Conservation (phyloP, 92 coral and sea anemone genomes). For the Siderastrea radians region DNA sequence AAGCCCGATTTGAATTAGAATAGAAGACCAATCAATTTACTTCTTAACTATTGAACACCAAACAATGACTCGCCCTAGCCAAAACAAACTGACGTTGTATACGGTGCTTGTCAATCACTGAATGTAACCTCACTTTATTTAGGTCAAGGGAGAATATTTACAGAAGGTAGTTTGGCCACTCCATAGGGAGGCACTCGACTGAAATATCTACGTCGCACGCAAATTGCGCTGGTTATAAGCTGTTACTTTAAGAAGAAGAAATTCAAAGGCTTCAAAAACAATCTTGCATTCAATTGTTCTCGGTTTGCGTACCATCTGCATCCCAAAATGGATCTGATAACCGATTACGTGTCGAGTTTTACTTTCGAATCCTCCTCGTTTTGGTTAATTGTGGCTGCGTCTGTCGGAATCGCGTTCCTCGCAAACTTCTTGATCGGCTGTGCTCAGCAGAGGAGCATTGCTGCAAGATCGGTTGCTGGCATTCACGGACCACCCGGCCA, state of each 20-base stretch:
- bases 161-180: not conserved
- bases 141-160: not conserved
- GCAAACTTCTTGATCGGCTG: not conserved
- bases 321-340: not conserved
- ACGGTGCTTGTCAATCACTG: not conserved
- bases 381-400: not conserved
- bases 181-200: not conserved
- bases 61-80: not conserved
- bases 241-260: not conserved
- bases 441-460: not conserved
- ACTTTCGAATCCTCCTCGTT: not conserved
- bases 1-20: not conserved
- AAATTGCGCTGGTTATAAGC: not conserved
- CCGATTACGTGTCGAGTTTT: slow-evolving; percentile 20
- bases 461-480: slow-evolving; percentile 58
- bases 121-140: not conserved
- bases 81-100: not conserved
- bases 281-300: not conserved
- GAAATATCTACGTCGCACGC: not conserved
- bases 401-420: not conserved
- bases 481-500: slow-evolving; percentile 64
- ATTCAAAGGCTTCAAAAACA: not conserved
- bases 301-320: not conserved
- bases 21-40: not conserved
- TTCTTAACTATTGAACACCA: not conserved